Percentiles rank a stretch among this genome's conserved stretches.
Evolutionary conservation across 2,888 invertebrate genomes (phyloP).

Genomic region (Acanthosepion pharaonis): DNA sequence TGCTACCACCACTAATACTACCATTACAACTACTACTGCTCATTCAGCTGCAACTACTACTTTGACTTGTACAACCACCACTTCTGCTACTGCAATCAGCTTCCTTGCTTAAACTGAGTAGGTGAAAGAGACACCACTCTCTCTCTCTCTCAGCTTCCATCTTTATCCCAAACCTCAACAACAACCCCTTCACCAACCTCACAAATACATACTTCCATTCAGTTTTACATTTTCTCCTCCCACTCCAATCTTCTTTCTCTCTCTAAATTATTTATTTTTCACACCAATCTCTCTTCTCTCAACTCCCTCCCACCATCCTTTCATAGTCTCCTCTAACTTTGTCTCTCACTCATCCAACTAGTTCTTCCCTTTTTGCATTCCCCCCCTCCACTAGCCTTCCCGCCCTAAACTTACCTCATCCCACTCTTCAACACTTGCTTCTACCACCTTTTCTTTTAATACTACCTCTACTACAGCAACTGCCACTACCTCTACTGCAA

Average conservation of each 20-base stretch:
- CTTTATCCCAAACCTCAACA: not conserved
- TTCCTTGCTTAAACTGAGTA: not conserved
- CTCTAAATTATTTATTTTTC: conserved; percentile 8
- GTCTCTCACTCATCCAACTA: not conserved
- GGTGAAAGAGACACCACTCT: not conserved
- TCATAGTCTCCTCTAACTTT: not conserved
- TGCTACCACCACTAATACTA: not conserved
- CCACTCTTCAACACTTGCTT: not conserved
- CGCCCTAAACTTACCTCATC: conserved; percentile 15
- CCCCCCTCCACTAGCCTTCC: not conserved
- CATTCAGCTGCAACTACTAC: not conserved
- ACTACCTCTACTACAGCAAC: conserved; percentile 4
- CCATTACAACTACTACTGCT: not conserved
- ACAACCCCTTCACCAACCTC: not conserved
- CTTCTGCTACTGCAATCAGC: not conserved
- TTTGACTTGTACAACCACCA: not conserved
- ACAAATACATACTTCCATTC: conserved; percentile 45
- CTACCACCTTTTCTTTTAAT: not conserved
- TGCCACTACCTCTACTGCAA: not conserved
- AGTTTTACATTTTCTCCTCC: not conserved
- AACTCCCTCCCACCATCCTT: not conserved
- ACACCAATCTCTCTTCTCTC: not conserved
- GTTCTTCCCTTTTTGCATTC: conserved; percentile 47
- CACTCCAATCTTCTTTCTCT: not conserved
- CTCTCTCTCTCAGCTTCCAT: not conserved